A percentile compares a stretch with the other conserved stretches of the same genome.
Conservation (phyloP, 1,140 invertebrate species). For the Coenobita brevimanus region DNA sequence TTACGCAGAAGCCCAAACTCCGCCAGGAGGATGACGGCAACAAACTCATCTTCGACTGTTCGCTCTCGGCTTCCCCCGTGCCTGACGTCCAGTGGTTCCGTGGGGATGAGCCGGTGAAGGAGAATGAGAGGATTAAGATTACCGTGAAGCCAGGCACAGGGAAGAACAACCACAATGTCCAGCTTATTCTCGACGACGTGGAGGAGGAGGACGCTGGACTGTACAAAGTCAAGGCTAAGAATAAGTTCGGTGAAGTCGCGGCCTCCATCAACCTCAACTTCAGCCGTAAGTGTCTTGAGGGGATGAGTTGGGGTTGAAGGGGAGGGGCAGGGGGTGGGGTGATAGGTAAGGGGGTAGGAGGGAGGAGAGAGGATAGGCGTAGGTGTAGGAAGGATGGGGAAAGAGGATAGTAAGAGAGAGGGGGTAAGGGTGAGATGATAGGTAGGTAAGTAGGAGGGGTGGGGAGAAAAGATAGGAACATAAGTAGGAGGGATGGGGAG, state of each 20-base stretch:
- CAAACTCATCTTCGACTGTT: constrained; percentile 95
- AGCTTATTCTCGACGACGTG: constrained; percentile 95
- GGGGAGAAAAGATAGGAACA: too few species aligned
- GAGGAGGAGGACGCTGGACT: constrained; percentile 96
- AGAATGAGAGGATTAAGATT: constrained; percentile 88
- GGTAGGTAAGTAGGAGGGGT: too few species aligned
- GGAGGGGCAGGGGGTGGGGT: background rate
- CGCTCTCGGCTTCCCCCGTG: constrained; percentile 88
- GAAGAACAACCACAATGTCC: constrained; percentile 88
- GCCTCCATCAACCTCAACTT: constrained; percentile 99
- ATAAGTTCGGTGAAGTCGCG: constrained; percentile 97
- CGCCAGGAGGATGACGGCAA: constrained; percentile 97
- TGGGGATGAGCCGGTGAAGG: constrained; percentile 86
- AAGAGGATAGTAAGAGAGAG: background rate
- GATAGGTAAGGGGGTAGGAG: background rate
- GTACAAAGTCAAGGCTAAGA: constrained; percentile 98
- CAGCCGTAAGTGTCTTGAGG: constrained; percentile 86
- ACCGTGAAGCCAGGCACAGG: constrained; percentile 87
- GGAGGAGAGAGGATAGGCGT: background rate
- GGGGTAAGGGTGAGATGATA: background rate
- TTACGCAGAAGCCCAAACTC: constrained; percentile 96
- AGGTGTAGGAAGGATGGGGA: background rate
- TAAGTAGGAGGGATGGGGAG: too few species aligned
- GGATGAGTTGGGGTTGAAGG: background rate
- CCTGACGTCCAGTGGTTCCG: constrained; percentile 94